phyloP scores from a whole-genome alignment of 2,797 vertebrate species.

The Melopsittacus undulatus region DNA sequence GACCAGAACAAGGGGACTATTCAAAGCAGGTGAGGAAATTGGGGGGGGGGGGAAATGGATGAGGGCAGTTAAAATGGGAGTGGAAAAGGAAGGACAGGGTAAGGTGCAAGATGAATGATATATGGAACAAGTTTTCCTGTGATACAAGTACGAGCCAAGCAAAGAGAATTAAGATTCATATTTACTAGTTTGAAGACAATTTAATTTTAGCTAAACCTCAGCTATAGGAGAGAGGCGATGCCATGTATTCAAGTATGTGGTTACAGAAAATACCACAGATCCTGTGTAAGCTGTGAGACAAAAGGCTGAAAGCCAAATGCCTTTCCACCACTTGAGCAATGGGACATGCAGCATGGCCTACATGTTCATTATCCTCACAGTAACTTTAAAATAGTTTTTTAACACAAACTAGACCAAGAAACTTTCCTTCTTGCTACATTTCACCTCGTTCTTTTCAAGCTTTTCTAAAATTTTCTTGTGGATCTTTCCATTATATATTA shows the following conservation, averaged over 20 bases:
- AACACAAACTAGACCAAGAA: not conserved
- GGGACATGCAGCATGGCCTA: not conserved
- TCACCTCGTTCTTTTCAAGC: not conserved
- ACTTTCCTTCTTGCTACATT: not conserved
- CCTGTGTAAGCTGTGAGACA: not conserved
- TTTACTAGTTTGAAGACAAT: not conserved
- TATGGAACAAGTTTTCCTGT: not conserved
- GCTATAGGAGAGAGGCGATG: not conserved
- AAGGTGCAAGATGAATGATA: not conserved
- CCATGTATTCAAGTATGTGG: not conserved
- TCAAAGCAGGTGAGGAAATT: not conserved
- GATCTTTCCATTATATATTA: not conserved
- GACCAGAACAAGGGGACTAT: not conserved
- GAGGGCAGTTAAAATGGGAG: not conserved
- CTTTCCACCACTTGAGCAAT: not conserved
- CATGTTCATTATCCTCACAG: not conserved
- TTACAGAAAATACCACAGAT: constrained; percentile 35
- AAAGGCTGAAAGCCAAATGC: constrained; percentile 25
- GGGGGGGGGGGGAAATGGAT: not conserved
- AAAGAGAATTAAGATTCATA: not conserved
- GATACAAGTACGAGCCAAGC: not conserved
- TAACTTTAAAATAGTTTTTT: not conserved
- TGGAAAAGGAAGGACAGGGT: not conserved
- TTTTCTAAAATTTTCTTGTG: not conserved
- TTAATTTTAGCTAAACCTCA: constrained; percentile 28